Percentiles rank a stretch among this genome's conserved stretches.
Conservation (phyloP, 2,113 vertebrate species). For the Danio rerio region GRCz12tu NC_133198.1:9641501-9642000, state of each 20-base stretch:
- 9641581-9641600: neutral
- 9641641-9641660: neutral
- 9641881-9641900: neutral
- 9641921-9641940: too few relatives aligned
- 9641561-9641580: neutral
- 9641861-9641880: conserved; percentile 3
- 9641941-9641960: too few relatives aligned
- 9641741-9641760: conserved; percentile 15
- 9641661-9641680: neutral
- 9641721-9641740: neutral
- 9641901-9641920: too few relatives aligned
- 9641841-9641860: conserved; percentile 4
- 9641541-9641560: neutral
- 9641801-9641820: conserved; percentile 2
- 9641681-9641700: neutral
- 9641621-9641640: neutral
- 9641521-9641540: neutral
- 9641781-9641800: neutral
- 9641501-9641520: neutral
- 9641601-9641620: neutral
- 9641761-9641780: neutral
- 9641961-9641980: too few relatives aligned
- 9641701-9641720: conserved; percentile 30
- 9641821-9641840: neutral
- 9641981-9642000: too few relatives aligned